These are phyloP conservation scores for Lysandra bellargus DNA, from an alignment of 2,888 invertebrate genomes.

Conservation along the genomic window DNA sequence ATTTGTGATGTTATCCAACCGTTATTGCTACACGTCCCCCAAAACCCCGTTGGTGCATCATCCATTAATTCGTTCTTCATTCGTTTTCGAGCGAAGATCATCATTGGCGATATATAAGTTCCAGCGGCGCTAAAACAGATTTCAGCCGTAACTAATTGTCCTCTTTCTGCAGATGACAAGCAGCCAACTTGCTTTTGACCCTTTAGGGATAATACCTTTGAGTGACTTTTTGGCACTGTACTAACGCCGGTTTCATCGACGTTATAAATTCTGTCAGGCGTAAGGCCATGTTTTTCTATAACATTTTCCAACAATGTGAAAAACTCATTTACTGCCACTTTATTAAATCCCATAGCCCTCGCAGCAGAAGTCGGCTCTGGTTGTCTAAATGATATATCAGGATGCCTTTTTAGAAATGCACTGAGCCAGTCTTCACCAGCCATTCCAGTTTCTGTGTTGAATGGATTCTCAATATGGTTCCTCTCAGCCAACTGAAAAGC, in stretches of 20 bases:
- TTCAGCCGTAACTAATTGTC: slow-evolving; percentile 31
- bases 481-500: no score
- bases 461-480: no score
- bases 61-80: slow-evolving; percentile 32
- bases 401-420: background rate
- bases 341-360: background rate
- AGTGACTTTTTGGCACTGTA: no score
- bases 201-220: slow-evolving; percentile 4
- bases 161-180: slow-evolving; percentile 36
- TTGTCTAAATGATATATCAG: background rate
- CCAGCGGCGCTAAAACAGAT: slow-evolving; percentile 28
- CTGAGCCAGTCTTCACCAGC: background rate
- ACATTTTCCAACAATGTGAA: background rate
- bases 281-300: no score
- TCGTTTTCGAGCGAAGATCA: slow-evolving; percentile 31
- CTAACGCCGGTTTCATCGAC: slow-evolving; percentile 33
- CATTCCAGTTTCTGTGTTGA: background rate
- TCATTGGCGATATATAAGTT: slow-evolving; percentile 29
- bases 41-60: slow-evolving; percentile 29
- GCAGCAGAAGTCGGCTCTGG: slow-evolving; percentile 17
- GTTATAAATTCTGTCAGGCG: slow-evolving; percentile 32
- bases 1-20: no score
- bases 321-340: slow-evolving; percentile 14
- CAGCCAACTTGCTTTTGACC: slow-evolving; percentile 36
- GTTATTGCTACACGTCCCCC: slow-evolving; percentile 5